Conservation (phyloP, 2,888 invertebrate species). For the Macropis europaea region DNA sequence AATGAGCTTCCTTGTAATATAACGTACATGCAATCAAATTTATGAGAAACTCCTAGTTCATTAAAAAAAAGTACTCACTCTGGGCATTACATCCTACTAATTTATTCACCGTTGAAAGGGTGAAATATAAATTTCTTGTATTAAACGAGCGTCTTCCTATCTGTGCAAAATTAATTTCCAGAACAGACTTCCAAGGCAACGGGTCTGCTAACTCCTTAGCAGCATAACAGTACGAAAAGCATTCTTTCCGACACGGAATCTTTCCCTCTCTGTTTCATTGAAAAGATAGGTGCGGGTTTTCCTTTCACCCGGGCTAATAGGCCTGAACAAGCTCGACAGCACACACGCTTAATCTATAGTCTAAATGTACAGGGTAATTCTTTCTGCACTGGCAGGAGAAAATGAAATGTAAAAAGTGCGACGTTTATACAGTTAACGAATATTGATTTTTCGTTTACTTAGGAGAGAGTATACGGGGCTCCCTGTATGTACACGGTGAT, state of each 20-base stretch:
- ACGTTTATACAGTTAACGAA: conserved; percentile 13
- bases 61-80: too few relatives aligned
- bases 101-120: too few relatives aligned
- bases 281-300: conserved; percentile 68
- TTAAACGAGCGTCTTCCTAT: too few relatives aligned
- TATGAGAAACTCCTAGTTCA: too few relatives aligned
- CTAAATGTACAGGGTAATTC: conserved; percentile 18
- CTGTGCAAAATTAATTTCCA: too few relatives aligned
- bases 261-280: conserved; percentile 46
- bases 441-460: conserved; percentile 24
- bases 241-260: conserved; percentile 45
- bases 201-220: too few relatives aligned
- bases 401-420: conserved; percentile 16
- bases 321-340: conserved; percentile 61
- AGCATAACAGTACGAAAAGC: conserved; percentile 22
- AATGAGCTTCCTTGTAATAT: too few relatives aligned
- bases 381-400: too few relatives aligned
- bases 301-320: conserved; percentile 75
- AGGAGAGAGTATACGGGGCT: neutral
- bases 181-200: too few relatives aligned
- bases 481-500: conserved; percentile 14
- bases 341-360: conserved; percentile 71
- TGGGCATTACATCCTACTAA: too few relatives aligned
- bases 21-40: too few relatives aligned
- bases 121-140: too few relatives aligned